phyloP scores from a whole-genome alignment of 2,888 invertebrate species.

The Mamestra brassicae region DNA sequence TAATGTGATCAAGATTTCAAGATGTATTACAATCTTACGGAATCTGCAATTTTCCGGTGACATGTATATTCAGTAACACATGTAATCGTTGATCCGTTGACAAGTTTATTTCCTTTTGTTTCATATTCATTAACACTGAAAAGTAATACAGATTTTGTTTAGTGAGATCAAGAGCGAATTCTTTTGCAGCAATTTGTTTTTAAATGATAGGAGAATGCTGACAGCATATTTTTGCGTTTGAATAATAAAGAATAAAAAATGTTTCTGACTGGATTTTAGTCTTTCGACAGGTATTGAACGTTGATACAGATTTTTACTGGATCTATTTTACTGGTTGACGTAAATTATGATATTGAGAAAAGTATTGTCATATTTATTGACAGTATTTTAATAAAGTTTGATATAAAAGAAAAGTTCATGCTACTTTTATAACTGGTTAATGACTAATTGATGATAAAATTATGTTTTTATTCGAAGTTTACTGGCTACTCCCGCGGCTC shows the following conservation, averaged over 20 bases:
- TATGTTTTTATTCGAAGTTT: too few relatives aligned
- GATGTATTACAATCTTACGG: too few relatives aligned
- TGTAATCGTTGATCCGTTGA: constrained; percentile 12
- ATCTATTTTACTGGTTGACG: background rate
- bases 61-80: too few relatives aligned
- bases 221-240: constrained; percentile 32
- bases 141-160: constrained; percentile 26
- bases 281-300: background rate
- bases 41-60: too few relatives aligned
- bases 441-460: too few relatives aligned
- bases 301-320: background rate
- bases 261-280: background rate
- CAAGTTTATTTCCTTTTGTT: constrained; percentile 31
- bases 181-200: constrained; percentile 24
- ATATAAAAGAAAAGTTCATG: background rate
- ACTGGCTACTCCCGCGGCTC: too few relatives aligned
- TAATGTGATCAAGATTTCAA: too few relatives aligned
- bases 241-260: constrained; percentile 5
- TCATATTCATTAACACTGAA: constrained; percentile 27
- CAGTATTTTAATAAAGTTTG: too few relatives aligned
- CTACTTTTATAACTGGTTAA: background rate
- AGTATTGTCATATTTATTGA: background rate
- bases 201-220: constrained; percentile 11
- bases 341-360: background rate
- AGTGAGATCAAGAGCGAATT: constrained; percentile 24